Conservation (phyloP, 2,888 invertebrate genomes). For the Leptopilina syphax region DNA sequence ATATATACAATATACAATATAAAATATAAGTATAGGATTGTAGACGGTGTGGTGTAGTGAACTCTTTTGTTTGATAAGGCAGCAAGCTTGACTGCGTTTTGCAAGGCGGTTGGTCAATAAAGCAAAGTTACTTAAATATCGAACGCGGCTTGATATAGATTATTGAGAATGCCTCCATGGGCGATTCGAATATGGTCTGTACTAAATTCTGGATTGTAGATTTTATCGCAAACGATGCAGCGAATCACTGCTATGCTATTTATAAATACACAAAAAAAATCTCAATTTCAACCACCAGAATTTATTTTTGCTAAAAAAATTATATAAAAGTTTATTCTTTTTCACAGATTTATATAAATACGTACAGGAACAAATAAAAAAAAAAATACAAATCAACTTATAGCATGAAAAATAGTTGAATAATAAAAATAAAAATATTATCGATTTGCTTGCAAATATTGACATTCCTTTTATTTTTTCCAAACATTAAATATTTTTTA, state of each 20-base stretch:
- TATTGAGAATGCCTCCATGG: conserved; percentile 5
- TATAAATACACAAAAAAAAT: not conserved
- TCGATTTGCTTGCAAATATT: no score
- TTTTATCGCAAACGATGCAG: conserved; percentile 8
- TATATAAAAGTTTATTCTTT: no score
- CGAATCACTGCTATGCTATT: conserved; percentile 42
- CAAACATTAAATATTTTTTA: no score
- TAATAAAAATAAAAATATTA: no score
- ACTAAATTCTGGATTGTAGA: conserved; percentile 14
- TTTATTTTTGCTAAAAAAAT: no score
- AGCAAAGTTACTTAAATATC: conserved; percentile 12
- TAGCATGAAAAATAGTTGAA: no score
- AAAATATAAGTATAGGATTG: conserved; percentile 81
- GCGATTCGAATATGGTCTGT: conserved; percentile 10
- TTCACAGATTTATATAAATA: no score
- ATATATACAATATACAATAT: no score
- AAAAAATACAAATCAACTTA: no score
- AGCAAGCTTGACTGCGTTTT: conserved; percentile 23
- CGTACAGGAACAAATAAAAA: no score
- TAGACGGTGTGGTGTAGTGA: conserved; percentile 76
- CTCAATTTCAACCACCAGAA: no score
- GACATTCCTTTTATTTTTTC: no score
- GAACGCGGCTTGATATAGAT: conserved; percentile 17
- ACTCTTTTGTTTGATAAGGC: conserved; percentile 41
- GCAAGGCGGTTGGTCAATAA: not conserved